A percentile compares a stretch with the other conserved stretches of the same genome.
Evolutionary conservation across 2,797 vertebrate species (phyloP).

Genomic region (Smutsia temminckii): DNA sequence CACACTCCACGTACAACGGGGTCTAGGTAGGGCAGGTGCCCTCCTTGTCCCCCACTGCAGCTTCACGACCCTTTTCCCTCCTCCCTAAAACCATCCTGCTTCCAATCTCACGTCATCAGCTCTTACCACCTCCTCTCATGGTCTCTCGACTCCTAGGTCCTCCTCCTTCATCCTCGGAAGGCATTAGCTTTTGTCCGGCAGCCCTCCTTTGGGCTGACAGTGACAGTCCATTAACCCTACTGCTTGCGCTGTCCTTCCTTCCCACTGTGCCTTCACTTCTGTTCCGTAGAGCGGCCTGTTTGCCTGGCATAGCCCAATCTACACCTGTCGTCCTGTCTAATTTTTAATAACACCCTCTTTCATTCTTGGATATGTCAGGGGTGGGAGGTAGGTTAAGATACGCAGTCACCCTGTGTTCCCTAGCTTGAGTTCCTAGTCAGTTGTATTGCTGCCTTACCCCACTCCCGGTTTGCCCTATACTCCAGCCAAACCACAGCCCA

Average conservation of each 20-base stretch:
- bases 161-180: neutral
- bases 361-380: neutral
- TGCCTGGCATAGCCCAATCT: neutral
- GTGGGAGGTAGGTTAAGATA: neutral
- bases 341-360: neutral
- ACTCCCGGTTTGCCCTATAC: no score
- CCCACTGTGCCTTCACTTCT: neutral
- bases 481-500: neutral
- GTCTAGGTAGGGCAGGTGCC: neutral
- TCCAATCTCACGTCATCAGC: fast-evolving
- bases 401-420: fast-evolving
- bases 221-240: fast-evolving
- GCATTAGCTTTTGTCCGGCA: neutral
- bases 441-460: no score
- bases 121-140: fast-evolving
- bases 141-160: neutral
- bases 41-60: neutral
- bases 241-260: neutral
- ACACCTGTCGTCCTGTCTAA: neutral
- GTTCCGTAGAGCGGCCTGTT: neutral
- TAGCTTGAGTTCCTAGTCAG: neutral
- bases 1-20: fast-evolving
- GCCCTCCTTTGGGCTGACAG: neutral
- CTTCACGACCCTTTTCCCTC: neutral
- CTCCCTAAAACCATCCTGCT: neutral